phyloP scores from a whole-genome alignment of 2,797 vertebrate species.

The Crotalus adamanteus region DNA sequence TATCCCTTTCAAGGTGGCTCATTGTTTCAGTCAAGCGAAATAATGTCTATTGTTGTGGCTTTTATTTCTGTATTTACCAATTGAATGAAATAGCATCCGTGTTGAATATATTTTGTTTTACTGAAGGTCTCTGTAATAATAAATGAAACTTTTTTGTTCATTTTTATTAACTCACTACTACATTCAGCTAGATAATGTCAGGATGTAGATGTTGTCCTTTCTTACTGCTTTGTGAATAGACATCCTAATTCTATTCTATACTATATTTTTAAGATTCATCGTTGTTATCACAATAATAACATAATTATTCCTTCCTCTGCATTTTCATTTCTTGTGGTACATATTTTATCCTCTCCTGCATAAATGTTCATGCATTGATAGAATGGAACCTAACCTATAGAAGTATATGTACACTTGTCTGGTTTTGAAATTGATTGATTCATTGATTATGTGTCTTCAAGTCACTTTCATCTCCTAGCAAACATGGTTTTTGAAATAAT shows the following conservation, averaged over 20 bases:
- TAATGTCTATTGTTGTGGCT: neutral
- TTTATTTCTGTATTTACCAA: neutral
- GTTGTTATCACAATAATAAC: neutral
- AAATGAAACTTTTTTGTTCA: neutral
- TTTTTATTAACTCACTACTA: neutral
- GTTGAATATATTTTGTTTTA: neutral
- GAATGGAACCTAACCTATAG: neutral
- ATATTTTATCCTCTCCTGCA: neutral
- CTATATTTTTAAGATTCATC: neutral
- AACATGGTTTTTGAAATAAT: neutral
- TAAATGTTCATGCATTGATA: neutral
- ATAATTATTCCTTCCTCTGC: neutral
- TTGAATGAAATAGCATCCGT: neutral
- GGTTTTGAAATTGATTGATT: neutral
- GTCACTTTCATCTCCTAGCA: neutral
- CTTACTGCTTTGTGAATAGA: neutral
- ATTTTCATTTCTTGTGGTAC: neutral
- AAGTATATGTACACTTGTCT: neutral
- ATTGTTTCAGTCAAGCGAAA: neutral
- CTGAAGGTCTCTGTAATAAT: neutral
- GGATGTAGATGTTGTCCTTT: neutral
- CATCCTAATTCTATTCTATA: neutral
- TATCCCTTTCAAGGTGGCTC: fast-evolving
- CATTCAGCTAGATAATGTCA: neutral
- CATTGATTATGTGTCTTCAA: neutral